These are phyloP conservation scores for Montipora sp. DNA, from an alignment of 64 coral and sea anemone species.

Conservation along the genomic window DNA sequence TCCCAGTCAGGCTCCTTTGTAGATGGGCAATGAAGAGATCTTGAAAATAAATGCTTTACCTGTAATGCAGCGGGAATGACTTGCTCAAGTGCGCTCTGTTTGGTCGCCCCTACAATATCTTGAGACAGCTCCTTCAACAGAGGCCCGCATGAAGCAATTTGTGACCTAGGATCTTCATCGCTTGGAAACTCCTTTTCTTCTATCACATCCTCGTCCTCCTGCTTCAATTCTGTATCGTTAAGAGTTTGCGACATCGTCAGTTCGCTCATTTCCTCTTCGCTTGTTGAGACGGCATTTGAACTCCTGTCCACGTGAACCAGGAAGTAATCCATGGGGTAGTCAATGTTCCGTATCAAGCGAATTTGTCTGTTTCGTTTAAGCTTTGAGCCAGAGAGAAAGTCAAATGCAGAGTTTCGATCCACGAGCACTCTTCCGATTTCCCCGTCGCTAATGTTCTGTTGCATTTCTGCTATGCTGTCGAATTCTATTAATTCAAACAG, in stretches of 20 bases:
- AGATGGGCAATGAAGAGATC: too few species aligned
- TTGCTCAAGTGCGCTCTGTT: neutral
- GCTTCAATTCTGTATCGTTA: neutral
- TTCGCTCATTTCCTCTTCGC: neutral
- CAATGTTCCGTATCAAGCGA: slow-evolving; percentile 29
- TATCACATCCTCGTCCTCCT: neutral
- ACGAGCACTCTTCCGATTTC: slow-evolving; percentile 25
- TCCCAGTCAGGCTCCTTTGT: too few species aligned
- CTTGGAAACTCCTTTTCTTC: neutral
- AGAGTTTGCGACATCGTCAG: neutral
- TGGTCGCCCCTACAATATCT: slow-evolving; percentile 13
- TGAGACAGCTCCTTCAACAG: neutral
- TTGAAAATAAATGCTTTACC: neutral
- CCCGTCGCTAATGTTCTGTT: slow-evolving; percentile 6
- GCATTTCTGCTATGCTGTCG: slow-evolving; percentile 35
- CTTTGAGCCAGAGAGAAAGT: slow-evolving; percentile 23
- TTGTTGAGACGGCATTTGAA: neutral
- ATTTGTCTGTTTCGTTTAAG: slow-evolving; percentile 35
- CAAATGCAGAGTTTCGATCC: slow-evolving; percentile 37
- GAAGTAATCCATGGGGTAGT: slow-evolving; percentile 41
- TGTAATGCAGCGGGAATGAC: slow-evolving; percentile 19
- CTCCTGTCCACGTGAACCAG: neutral
- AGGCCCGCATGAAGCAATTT: neutral
- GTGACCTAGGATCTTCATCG: neutral
- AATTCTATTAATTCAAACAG: neutral